These are phyloP conservation scores for Semotilus atromaculatus DNA, from an alignment of 2,797 vertebrate genomes.

Conservation along the genomic window DNA sequence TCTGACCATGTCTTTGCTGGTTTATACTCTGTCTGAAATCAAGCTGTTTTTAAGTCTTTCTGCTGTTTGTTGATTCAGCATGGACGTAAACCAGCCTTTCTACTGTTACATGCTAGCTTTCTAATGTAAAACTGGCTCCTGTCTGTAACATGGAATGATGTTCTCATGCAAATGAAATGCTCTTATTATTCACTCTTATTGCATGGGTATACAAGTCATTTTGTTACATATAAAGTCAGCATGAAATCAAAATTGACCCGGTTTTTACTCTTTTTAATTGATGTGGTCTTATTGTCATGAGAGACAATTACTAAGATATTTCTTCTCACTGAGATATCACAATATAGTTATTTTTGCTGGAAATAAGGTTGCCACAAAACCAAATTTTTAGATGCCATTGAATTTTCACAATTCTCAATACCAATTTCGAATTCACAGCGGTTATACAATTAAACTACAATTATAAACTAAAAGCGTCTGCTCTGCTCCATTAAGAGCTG, in stretches of 20 bases:
- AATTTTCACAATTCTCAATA: not conserved
- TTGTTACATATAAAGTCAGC: not conserved
- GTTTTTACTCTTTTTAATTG: not conserved
- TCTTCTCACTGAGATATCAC: too few relatives aligned
- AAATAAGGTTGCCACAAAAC: not conserved
- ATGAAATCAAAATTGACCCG: not conserved
- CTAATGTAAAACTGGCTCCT: not conserved
- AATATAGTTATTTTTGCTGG: not conserved
- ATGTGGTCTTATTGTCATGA: not conserved
- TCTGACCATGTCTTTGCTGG: slow-evolving; percentile 4
- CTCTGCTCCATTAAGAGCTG: not conserved
- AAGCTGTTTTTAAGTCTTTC: not conserved
- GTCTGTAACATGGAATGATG: not conserved
- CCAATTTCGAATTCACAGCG: not conserved
- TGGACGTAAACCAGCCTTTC: slow-evolving; percentile 22
- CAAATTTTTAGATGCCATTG: not conserved
- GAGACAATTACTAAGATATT: too few relatives aligned
- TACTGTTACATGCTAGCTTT: slow-evolving; percentile 4
- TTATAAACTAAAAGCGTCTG: not conserved
- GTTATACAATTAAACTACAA: too few relatives aligned
- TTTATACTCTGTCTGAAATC: slow-evolving; percentile 38
- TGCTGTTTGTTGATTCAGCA: not conserved
- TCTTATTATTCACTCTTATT: not conserved
- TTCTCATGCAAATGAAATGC: not conserved
- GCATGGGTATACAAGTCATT: not conserved